Evolutionary conservation across 2,797 vertebrate species (phyloP).

Genomic region (Xenentodon cancila): DNA sequence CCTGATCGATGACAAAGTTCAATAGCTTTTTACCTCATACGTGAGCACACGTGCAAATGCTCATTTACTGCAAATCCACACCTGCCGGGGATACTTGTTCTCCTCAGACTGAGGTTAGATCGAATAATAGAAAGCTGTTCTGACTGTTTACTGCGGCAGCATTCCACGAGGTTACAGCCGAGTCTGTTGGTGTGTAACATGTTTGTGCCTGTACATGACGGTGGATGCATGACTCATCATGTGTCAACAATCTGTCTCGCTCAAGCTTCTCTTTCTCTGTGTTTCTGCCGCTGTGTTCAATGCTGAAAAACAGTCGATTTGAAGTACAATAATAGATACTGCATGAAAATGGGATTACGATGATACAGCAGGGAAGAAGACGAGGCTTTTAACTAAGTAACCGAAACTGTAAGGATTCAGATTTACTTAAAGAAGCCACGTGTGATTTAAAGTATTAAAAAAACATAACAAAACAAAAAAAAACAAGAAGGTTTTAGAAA

Average conservation of each 20-base stretch:
- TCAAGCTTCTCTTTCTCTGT: neutral
- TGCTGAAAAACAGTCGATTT: neutral
- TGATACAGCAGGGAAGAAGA: neutral
- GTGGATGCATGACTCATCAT: constrained; percentile 55
- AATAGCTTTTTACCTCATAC: no score
- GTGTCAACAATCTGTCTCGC: constrained; percentile 35
- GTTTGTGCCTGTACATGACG: constrained; percentile 61
- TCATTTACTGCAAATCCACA: no score
- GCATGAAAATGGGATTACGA: neutral
- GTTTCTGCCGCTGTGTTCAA: neutral
- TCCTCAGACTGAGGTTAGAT: constrained; percentile 7
- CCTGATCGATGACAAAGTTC: no score
- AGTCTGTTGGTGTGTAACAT: constrained; percentile 14
- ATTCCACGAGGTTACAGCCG: constrained; percentile 10
- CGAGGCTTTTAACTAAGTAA: no score
- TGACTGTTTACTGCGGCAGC: constrained; percentile 9
- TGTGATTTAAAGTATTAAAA: no score
- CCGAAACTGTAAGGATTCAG: no score
- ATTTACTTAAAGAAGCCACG: no score
- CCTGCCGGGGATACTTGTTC: neutral
- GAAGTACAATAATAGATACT: neutral
- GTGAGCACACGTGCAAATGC: no score
- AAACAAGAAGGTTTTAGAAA: no score
- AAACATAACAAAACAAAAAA: no score
- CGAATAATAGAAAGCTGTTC: constrained; percentile 16